These are phyloP conservation scores for Camponotus pennsylvanicus DNA, from an alignment of 1,140 invertebrate genomes.

Conservation along the genomic window DNA sequence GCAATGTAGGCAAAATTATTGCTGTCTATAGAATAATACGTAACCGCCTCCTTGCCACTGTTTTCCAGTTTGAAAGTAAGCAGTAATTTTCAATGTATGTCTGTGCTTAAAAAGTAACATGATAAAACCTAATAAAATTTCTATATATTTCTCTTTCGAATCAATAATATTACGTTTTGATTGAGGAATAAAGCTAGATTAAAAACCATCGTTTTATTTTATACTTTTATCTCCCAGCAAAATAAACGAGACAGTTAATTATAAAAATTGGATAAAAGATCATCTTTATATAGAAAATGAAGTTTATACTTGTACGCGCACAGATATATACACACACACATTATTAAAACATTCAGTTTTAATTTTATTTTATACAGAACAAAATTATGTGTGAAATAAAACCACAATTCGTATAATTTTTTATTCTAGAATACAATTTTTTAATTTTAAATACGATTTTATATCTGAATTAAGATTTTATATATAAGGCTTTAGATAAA, in stretches of 20 bases:
- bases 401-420: not conserved
- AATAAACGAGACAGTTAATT: not conserved
- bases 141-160: not conserved
- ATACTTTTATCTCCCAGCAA: not conserved
- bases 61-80: slow-evolving; percentile 27
- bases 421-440: too few species aligned
- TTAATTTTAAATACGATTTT: too few species aligned
- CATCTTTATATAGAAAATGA: not conserved
- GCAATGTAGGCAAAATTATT: slow-evolving; percentile 33
- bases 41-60: not conserved
- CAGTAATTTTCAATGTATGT: not conserved
- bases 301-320: not conserved
- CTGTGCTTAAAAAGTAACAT: not conserved
- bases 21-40: not conserved
- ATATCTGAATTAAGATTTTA: too few species aligned
- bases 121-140: not conserved
- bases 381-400: not conserved
- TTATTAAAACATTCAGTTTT: not conserved
- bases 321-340: too few species aligned
- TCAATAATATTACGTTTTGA: not conserved
- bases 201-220: not conserved
- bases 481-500: too few species aligned
- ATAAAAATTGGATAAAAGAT: not conserved
- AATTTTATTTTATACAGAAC: not conserved
- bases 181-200: not conserved